Percentiles rank a stretch among this genome's conserved stretches.
phyloP scores from a whole-genome alignment of 2,888 invertebrate genomes.

The Caenorhabditis uteleia region DNA sequence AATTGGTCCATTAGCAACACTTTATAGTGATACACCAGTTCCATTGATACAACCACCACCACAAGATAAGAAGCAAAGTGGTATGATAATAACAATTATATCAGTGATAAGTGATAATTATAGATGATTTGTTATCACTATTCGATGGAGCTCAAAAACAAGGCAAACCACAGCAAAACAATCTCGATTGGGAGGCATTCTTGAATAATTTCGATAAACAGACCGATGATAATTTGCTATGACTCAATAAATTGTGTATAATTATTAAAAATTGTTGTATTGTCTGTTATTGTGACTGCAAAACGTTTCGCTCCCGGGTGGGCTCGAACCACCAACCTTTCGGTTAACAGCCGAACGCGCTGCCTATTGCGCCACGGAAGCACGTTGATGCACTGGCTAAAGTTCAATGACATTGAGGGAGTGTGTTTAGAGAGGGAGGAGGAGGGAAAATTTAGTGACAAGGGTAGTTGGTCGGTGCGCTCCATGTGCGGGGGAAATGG shows the following conservation, averaged over 20 bases:
- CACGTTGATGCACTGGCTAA: too few species aligned
- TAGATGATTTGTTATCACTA: constrained; percentile 24
- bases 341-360: constrained; percentile 99
- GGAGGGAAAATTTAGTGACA: too few species aligned
- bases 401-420: too few species aligned
- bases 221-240: constrained; percentile 32
- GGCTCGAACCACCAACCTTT: constrained; percentile 96
- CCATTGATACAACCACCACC: constrained; percentile 36
- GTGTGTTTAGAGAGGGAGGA: too few species aligned
- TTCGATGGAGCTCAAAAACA: constrained; percentile 21
- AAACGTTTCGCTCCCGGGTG: constrained; percentile 55
- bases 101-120: too few species aligned
- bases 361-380: constrained; percentile 70
- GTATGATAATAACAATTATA: too few species aligned
- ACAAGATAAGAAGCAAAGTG: background rate
- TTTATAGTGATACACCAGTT: constrained; percentile 19
- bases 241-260: constrained; percentile 4
- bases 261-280: too few species aligned
- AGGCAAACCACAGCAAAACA: constrained; percentile 4
- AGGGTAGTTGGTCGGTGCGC: too few species aligned
- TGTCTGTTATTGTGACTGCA: too few species aligned
- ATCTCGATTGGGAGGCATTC: constrained; percentile 29
- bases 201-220: constrained; percentile 25
- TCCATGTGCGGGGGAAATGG: too few species aligned
- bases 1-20: constrained; percentile 28